Percentiles rank a stretch among this genome's conserved stretches.
These are phyloP conservation scores for Hyposoter didymator DNA, from an alignment of 2,888 invertebrate genomes.

Conservation along the genomic window DNA sequence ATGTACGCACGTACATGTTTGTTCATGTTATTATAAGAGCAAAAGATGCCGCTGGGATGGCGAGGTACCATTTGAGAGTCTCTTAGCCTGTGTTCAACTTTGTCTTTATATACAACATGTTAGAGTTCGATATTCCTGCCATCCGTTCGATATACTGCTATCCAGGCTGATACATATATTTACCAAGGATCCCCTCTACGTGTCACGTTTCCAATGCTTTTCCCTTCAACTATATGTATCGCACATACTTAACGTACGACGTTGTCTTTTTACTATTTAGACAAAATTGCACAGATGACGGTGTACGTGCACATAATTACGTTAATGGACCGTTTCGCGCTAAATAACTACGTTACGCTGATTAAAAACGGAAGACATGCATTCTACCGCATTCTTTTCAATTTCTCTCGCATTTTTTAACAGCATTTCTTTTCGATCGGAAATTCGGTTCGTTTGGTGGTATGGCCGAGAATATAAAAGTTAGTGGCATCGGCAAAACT, in stretches of 20 bases:
- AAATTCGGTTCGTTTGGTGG: not conserved
- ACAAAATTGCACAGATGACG: constrained; percentile 1
- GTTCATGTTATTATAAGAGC: constrained; percentile 19
- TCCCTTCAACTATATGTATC: not conserved
- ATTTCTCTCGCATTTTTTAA: not conserved
- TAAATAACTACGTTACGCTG: not conserved
- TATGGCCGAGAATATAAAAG: not conserved
- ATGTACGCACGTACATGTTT: not conserved
- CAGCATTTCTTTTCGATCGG: not conserved
- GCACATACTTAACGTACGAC: constrained; percentile 5
- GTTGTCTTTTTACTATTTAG: constrained; percentile 6
- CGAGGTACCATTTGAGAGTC: constrained; percentile 59
- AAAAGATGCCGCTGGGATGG: constrained; percentile 27
- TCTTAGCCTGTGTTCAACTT: constrained; percentile 16
- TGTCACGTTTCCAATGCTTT: constrained; percentile 25
- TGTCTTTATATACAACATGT: constrained; percentile 10
- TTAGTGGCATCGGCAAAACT: not conserved
- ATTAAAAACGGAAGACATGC: not conserved
- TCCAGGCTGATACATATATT: constrained; percentile 28
- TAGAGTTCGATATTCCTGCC: constrained; percentile 33
- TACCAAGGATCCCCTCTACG: constrained; percentile 13
- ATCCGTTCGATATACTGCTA: constrained; percentile 25
- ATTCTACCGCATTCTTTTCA: not conserved
- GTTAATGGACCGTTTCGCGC: not conserved
- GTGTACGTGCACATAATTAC: not conserved